phyloP scores from a whole-genome alignment of 2,888 invertebrate genomes.

The Endotricha flammealis region DNA sequence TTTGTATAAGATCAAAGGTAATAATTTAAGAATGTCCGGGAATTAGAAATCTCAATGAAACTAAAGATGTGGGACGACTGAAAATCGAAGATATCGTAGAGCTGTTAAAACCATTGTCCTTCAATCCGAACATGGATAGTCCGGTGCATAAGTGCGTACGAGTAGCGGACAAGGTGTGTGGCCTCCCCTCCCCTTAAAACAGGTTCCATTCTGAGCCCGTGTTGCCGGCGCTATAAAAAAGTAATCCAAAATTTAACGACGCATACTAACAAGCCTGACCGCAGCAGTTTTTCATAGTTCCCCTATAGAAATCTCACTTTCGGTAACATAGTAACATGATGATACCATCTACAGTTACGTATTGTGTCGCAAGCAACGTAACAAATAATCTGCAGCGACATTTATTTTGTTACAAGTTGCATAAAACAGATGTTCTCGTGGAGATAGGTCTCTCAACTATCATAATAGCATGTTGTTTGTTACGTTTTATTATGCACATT shows the following conservation, averaged over 20 bases:
- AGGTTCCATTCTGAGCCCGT: slow-evolving; percentile 45
- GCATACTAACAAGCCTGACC: slow-evolving; percentile 36
- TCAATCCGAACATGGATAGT: slow-evolving; percentile 6
- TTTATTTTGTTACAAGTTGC: slow-evolving; percentile 53
- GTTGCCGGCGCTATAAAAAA: slow-evolving; percentile 43
- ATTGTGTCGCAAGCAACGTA: slow-evolving; percentile 43
- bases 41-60: too few species aligned
- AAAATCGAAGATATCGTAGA: too few species aligned
- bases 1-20: too few species aligned
- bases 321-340: slow-evolving; percentile 49
- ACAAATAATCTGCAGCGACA: slow-evolving; percentile 53
- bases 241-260: slow-evolving; percentile 60
- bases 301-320: slow-evolving; percentile 57
- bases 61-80: too few species aligned
- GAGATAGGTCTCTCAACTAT: slow-evolving; percentile 51
- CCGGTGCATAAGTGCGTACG: slow-evolving; percentile 5
- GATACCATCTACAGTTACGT: slow-evolving; percentile 47
- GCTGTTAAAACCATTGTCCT: slow-evolving; percentile 5
- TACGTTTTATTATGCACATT: slow-evolving; percentile 30
- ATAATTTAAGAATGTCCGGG: too few species aligned
- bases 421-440: slow-evolving; percentile 52
- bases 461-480: slow-evolving; percentile 41
- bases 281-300: slow-evolving; percentile 38
- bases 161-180: slow-evolving; percentile 39
- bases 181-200: slow-evolving; percentile 44